Conservation (phyloP, 2,888 invertebrate genomes). For the Blera fallax region DNA sequence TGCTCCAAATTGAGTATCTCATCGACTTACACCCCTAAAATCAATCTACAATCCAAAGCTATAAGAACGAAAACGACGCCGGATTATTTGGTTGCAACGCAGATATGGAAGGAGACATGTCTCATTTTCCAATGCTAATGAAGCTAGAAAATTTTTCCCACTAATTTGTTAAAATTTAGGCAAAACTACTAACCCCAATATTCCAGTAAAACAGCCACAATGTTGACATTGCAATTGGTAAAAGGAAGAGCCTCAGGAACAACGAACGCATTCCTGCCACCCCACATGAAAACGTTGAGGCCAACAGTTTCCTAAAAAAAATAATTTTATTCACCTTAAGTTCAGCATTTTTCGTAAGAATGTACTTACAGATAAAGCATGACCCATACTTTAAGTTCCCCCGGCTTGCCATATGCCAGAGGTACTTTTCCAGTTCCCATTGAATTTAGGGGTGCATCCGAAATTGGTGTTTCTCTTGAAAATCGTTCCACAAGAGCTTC, state of each 20-base stretch:
- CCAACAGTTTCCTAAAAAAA: slow-evolving; percentile 86
- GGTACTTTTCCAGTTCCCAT: slow-evolving; percentile 86
- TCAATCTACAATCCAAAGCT: no score
- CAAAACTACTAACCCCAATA: slow-evolving; percentile 78
- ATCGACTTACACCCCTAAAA: no score
- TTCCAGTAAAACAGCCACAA: slow-evolving; percentile 90
- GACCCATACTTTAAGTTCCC: slow-evolving; percentile 86
- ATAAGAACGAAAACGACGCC: no score
- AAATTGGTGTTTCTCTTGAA: slow-evolving; percentile 90
- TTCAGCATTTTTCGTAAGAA: not conserved
- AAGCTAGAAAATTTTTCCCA: no score
- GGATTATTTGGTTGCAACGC: no score
- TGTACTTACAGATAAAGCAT: slow-evolving; percentile 85
- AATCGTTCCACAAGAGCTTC: slow-evolving; percentile 95
- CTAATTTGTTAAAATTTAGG: no score
- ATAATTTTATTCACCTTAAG: not conserved
- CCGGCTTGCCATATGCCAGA: slow-evolving; percentile 88
- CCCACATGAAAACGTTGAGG: slow-evolving; percentile 90
- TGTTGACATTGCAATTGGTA: slow-evolving; percentile 90
- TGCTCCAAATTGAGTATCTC: no score
- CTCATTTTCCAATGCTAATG: no score
- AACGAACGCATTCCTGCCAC: slow-evolving; percentile 89
- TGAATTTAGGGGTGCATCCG: slow-evolving; percentile 84
- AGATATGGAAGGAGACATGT: no score
- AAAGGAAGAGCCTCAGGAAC: slow-evolving; percentile 87